These are phyloP conservation scores for Papilio protenor DNA, from an alignment of 2,888 invertebrate species.

Conservation along the genomic window DNA sequence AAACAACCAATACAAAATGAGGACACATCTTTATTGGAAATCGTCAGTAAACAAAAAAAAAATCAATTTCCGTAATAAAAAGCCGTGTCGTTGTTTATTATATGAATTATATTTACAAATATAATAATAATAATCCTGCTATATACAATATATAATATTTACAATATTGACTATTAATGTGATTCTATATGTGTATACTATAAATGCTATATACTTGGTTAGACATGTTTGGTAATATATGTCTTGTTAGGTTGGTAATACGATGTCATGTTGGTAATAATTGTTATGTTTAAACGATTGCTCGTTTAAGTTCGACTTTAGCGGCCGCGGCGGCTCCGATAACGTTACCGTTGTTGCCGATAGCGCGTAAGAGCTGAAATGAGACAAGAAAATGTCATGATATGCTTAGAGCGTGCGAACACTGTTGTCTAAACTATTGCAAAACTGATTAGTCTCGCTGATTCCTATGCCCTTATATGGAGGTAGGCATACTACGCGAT, in stretches of 20 bases:
- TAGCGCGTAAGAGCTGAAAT: conserved; percentile 60
- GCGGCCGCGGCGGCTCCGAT: conserved; percentile 50
- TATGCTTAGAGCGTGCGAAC: neutral
- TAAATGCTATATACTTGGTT: conserved; percentile 50
- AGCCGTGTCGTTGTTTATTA: conserved; percentile 64
- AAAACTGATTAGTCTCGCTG: no score
- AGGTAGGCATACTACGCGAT: no score
- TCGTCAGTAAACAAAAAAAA: conserved; percentile 48
- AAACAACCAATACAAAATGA: conserved; percentile 18
- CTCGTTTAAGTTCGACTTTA: conserved; percentile 54
- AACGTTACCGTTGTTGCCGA: conserved; percentile 56
- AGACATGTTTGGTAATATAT: conserved; percentile 7
- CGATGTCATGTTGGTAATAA: neutral
- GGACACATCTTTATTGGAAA: conserved; percentile 41
- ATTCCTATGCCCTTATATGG: no score
- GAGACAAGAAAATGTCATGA: conserved; percentile 6
- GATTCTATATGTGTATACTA: conserved; percentile 44
- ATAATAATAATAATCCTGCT: neutral
- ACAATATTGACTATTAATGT: conserved; percentile 18
- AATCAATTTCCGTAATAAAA: conserved; percentile 61
- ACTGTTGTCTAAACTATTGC: no score
- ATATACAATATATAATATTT: conserved; percentile 24
- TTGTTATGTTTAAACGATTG: conserved; percentile 42
- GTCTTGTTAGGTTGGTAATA: neutral
- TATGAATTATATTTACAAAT: conserved; percentile 72